Percentiles rank a stretch among this genome's conserved stretches.
These are phyloP conservation scores for Caenorhabditis wallacei DNA, from an alignment of 2,888 invertebrate species.

Conservation along the genomic window DNA sequence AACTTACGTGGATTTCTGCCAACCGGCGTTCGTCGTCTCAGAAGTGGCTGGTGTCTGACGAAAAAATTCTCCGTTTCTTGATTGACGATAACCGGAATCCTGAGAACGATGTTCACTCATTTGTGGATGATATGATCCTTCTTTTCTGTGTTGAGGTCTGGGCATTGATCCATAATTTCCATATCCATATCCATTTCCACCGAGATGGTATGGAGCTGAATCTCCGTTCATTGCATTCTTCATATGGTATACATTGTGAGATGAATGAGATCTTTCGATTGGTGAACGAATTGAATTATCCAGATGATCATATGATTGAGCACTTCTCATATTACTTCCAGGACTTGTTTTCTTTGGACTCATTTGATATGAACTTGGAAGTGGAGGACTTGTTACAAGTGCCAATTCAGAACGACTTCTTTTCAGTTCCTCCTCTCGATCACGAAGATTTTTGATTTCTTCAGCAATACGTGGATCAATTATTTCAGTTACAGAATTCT, in stretches of 20 bases:
- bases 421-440: slow-evolving; percentile 85
- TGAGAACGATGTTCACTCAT: slow-evolving; percentile 37
- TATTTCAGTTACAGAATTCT: slow-evolving; percentile 69
- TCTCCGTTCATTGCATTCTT: slow-evolving; percentile 31
- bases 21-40: slow-evolving; percentile 65
- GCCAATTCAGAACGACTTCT: slow-evolving; percentile 78
- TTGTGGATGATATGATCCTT: slow-evolving; percentile 37
- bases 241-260: slow-evolving; percentile 64
- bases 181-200: slow-evolving; percentile 22
- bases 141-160: slow-evolving; percentile 41
- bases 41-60: slow-evolving; percentile 58
- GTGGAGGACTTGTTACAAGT: slow-evolving; percentile 62
- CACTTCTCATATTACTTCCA: slow-evolving; percentile 61
- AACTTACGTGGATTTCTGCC: slow-evolving; percentile 57
- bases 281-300: slow-evolving; percentile 53
- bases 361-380: slow-evolving; percentile 61
- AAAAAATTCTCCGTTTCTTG: slow-evolving; percentile 59
- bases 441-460: slow-evolving; percentile 85
- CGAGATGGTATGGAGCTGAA: slow-evolving; percentile 37
- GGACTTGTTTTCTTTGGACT: slow-evolving; percentile 45
- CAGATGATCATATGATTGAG: slow-evolving; percentile 71
- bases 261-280: slow-evolving; percentile 66
- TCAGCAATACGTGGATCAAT: slow-evolving; percentile 75
- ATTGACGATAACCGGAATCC: slow-evolving; percentile 39
- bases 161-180: slow-evolving; percentile 64